Evolutionary conservation across 35 echinoderm and acorn worm species (phyloP).

Genomic region (Acanthaster planci): DNA sequence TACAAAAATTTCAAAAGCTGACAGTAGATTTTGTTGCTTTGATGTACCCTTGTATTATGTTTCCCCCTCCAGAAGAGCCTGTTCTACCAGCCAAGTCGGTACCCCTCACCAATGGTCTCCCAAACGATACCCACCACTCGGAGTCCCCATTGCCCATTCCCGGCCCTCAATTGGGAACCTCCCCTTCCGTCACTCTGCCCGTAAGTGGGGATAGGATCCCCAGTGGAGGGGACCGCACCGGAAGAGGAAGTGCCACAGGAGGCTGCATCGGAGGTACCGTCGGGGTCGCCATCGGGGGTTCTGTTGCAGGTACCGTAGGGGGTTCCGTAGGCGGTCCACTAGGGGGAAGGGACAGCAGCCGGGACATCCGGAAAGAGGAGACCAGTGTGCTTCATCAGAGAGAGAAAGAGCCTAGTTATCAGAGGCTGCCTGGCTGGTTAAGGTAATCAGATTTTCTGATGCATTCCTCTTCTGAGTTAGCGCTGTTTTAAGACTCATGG

Average conservation of each 20-base stretch:
- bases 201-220: not conserved
- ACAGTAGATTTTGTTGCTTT: no score
- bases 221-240: not conserved
- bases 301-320: not conserved
- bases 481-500: no score
- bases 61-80: not conserved
- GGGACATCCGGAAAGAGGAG: slow-evolving; percentile 7
- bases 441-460: not conserved
- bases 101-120: slow-evolving; percentile 24
- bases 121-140: slow-evolving; percentile 2
- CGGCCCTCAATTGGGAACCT: slow-evolving; percentile 6
- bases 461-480: no score
- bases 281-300: not conserved
- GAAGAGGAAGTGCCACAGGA: not conserved
- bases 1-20: no score
- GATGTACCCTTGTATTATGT: no score
- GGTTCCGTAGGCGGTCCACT: not conserved
- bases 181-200: not conserved
- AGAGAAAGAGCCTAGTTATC: not conserved
- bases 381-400: not conserved
- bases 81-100: not conserved
- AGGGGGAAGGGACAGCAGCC: not conserved
- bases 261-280: not conserved
- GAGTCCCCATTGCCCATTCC: slow-evolving; percentile 15
- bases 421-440: not conserved